A percentile compares a stretch with the other conserved stretches of the same genome.
Evolutionary conservation across 92 coral and sea anemone species (phyloP).

Genomic region (Hydrozoanthus gracilis): DNA sequence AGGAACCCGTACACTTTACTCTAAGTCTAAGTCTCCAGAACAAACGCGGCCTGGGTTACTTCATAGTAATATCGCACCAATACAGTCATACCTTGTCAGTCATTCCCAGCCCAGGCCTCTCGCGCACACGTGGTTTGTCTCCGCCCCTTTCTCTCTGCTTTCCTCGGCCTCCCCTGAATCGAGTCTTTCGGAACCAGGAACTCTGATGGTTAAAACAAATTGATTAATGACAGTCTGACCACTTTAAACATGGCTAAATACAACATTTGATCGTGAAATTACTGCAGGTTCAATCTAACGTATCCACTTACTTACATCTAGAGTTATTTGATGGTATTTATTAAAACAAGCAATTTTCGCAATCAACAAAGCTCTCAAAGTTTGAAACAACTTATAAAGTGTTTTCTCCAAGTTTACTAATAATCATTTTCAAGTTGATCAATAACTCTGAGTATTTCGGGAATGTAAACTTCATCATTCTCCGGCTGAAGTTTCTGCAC

Average conservation of each 20-base stretch:
- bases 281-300: no score
- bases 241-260: not conserved
- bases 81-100: conserved; percentile 68
- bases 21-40: not conserved
- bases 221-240: not conserved
- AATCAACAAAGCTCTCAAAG: no score
- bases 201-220: conserved; percentile 59
- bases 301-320: no score
- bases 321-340: no score
- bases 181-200: conserved; percentile 95
- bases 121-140: conserved; percentile 88
- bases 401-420: no score
- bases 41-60: not conserved
- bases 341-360: no score
- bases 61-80: not conserved
- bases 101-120: conserved; percentile 96
- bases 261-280: not conserved
- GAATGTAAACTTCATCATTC: no score
- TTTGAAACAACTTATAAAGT: no score
- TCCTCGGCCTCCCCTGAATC: conserved; percentile 90
- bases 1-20: no score
- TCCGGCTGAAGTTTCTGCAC: no score
- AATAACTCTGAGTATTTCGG: no score
- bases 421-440: no score
- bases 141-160: conserved; percentile 87